Conservation (phyloP, 2,113 vertebrate genomes). For the Alces alces region DNA sequence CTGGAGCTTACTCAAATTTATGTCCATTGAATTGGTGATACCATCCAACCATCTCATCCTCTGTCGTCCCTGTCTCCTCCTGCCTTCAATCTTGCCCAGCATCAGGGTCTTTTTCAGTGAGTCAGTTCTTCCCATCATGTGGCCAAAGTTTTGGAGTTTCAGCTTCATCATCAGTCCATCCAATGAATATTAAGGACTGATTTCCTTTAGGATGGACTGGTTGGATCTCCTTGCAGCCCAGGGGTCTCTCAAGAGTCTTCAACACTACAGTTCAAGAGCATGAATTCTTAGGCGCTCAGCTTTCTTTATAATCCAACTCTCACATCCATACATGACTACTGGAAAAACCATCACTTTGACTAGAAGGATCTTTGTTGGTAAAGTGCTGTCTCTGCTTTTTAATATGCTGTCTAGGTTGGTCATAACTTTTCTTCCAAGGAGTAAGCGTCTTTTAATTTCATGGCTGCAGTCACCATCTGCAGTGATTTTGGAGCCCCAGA, state of each 20-base stretch:
- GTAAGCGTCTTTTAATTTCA: not conserved
- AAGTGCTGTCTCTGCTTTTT: not conserved
- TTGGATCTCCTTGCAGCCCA: not conserved
- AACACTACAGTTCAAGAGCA: not conserved
- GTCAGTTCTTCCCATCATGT: not conserved
- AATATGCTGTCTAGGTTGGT: not conserved
- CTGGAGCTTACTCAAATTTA: not conserved
- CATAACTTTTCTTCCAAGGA: not conserved
- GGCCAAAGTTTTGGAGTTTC: not conserved
- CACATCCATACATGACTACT: not conserved
- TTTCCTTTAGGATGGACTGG: not conserved
- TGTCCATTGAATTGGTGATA: not conserved
- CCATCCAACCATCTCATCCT: not conserved
- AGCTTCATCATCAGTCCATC: not conserved
- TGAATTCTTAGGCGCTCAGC: not conserved
- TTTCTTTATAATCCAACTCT: not conserved
- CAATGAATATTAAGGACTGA: not conserved
- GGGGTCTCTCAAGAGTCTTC: not conserved
- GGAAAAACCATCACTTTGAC: not conserved
- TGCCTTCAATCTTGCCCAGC: not conserved
- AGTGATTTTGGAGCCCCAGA: not conserved
- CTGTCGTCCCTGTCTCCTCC: not conserved
- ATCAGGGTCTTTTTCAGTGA: not conserved
- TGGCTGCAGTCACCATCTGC: not conserved
- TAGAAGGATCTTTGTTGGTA: fast-evolving